These are phyloP conservation scores for Rhamnusium bicolor DNA, from an alignment of 2,888 invertebrate genomes.

Conservation along the genomic window DNA sequence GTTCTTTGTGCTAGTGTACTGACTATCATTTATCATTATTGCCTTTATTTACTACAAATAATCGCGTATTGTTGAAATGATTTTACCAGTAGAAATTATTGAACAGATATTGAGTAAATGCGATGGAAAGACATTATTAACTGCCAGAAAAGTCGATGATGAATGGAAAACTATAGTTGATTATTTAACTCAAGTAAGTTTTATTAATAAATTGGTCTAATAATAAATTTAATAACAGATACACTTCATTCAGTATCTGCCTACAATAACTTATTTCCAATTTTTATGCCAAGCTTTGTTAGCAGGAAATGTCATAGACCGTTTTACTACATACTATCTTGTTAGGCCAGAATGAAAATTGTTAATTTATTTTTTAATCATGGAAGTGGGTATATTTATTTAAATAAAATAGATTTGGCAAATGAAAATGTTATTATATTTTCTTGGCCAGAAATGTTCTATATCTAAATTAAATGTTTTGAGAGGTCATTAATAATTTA, in stretches of 20 bases:
- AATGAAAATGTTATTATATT: slow-evolving; percentile 1
- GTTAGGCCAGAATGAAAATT: background rate
- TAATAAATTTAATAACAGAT: slow-evolving; percentile 32
- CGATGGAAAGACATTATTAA: slow-evolving; percentile 66
- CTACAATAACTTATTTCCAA: slow-evolving; percentile 33
- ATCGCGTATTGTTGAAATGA: slow-evolving; percentile 51
- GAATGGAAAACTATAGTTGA: slow-evolving; percentile 62
- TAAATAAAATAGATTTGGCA: slow-evolving; percentile 16
- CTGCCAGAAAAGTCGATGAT: slow-evolving; percentile 61
- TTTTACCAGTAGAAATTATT: slow-evolving; percentile 66
- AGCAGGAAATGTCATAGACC: slow-evolving; percentile 3
- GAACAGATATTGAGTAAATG: slow-evolving; percentile 66
- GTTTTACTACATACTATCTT: background rate
- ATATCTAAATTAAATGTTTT: slow-evolving; percentile 1
- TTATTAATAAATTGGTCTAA: slow-evolving; percentile 24
- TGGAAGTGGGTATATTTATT: no score
- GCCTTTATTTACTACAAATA: slow-evolving; percentile 5
- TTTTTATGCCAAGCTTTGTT: slow-evolving; percentile 24
- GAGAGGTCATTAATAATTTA: no score
- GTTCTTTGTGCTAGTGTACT: background rate
- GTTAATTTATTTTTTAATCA: background rate
- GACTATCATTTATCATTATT: slow-evolving; percentile 6
- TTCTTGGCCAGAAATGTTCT: slow-evolving; percentile 16
- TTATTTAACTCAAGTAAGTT: slow-evolving; percentile 64
- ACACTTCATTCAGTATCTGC: slow-evolving; percentile 32